A percentile compares a stretch with the other conserved stretches of the same genome.
phyloP scores from a whole-genome alignment of 2,888 invertebrate species.

The Aradus depressus region DNA sequence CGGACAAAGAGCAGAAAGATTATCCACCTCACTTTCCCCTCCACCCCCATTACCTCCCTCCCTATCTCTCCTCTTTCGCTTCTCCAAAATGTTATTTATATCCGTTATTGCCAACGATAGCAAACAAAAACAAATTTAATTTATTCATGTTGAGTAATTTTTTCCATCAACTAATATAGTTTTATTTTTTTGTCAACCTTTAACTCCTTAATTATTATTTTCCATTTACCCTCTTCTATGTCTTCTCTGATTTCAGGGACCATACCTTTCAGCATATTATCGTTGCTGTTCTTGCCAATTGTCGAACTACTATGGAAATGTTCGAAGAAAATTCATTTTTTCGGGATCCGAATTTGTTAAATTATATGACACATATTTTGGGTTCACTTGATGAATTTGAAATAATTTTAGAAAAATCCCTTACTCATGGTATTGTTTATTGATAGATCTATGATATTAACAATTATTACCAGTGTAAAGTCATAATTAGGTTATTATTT shows the following conservation, averaged over 20 bases:
- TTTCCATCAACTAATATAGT: no score
- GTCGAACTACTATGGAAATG: slow-evolving; percentile 75
- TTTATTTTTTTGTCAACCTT: background rate
- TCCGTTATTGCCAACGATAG: no score
- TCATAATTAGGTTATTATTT: background rate
- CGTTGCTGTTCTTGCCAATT: slow-evolving; percentile 78
- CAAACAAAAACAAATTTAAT: no score
- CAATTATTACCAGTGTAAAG: slow-evolving; percentile 1
- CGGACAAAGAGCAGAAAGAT: no score
- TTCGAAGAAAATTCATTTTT: slow-evolving; percentile 94
- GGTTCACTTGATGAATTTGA: slow-evolving; percentile 83
- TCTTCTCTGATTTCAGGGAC: slow-evolving; percentile 51
- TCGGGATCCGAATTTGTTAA: slow-evolving; percentile 70
- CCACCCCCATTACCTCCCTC: no score
- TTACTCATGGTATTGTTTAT: slow-evolving; percentile 51
- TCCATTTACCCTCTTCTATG: slow-evolving; percentile 10
- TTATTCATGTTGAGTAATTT: no score
- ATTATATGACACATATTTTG: slow-evolving; percentile 81
- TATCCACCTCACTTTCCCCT: no score
- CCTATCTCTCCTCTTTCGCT: no score
- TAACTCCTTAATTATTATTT: background rate
- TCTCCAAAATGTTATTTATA: no score
- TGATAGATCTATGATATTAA: background rate
- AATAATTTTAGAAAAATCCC: slow-evolving; percentile 73
- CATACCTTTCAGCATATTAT: slow-evolving; percentile 83